Base-by-base conservation (phyloP, 2,113 vertebrate species). In the Benitochromis conjunctus region DNA sequence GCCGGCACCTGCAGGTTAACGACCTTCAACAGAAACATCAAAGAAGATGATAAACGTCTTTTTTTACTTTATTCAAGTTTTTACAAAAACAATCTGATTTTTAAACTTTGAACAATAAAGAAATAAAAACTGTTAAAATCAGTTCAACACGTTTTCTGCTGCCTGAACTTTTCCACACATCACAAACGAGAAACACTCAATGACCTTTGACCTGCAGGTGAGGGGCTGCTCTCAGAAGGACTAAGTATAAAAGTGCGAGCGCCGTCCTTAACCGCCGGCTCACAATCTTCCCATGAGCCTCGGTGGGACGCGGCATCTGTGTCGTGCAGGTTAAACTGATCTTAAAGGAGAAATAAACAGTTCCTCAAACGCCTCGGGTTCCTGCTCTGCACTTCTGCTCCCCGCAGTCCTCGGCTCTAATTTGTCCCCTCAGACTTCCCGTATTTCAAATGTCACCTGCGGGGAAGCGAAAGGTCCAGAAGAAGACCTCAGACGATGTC, bases 341-440 rank as follows among this genome's bases (percentile, higher is more conserved):
- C 46, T 51, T 21, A 36, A 53, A 64, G 26, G 26, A 81, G 43
- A 81, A 64, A 64, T 64, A 21, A 41, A 43, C 4, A 38, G 41
- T 83, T 83, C 82, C 82, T 83, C 55, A 46, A 57, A 74, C 5
- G 2, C 5, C 53, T 34, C 7, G 11, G 9, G 36, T 83, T 83
- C 66, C 81, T 58, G 8, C 54, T 58, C 36, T 48, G 53, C 5
- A 84, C 69, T 84, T 84, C 82, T 84, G 69, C 82, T 77, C 34
- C 3, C 1, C 8, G 38, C 2, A 9, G 16, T 5, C 10, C 21
- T 18, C 38, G 7, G 38, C 21, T 24, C 14, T 21, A 18, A 16
- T 55, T 71, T 74, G 64, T 69, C 31, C 46, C 21, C 9, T 48
- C 19, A n/a, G 38, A 83, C 82, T 78, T 84, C 82, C 31, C n/a